Evolutionary conservation across 2,888 invertebrate genomes (phyloP).

Genomic region (Slavum lentiscoides): DNA sequence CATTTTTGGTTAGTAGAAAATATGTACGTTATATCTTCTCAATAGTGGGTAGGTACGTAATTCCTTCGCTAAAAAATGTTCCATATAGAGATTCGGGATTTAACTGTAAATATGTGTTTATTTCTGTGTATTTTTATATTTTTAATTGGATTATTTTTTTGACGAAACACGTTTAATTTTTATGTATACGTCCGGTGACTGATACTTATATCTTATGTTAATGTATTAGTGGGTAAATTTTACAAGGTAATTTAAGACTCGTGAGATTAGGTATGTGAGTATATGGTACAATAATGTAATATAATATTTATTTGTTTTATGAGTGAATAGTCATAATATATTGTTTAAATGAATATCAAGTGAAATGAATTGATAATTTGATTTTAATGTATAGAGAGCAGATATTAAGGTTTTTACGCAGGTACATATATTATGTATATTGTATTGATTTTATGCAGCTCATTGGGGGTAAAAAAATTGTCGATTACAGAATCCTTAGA

Average conservation of each 20-base stretch:
- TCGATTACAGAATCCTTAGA: no score
- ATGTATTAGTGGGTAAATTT: not conserved
- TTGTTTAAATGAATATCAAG: no score
- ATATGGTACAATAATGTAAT: not conserved
- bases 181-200: not conserved
- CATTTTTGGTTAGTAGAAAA: not conserved
- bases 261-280: not conserved
- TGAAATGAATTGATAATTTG: no score
- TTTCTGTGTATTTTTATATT: not conserved
- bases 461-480: no score
- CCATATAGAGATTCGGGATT: not conserved
- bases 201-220: not conserved
- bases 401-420: no score
- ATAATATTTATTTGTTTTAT: not conserved
- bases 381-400: no score
- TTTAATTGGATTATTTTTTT: not conserved
- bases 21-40: not conserved
- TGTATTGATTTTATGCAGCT: no score
- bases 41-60: not conserved
- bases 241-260: conserved; percentile 7
- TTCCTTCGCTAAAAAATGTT: no score
- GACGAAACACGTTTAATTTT: not conserved
- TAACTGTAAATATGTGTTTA: not conserved
- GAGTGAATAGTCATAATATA: no score
- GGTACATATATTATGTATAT: no score